Percentiles rank a stretch among this genome's conserved stretches.
Evolutionary conservation across 2,888 invertebrate genomes (phyloP).

Genomic region (Capitulum mitella): DNA sequence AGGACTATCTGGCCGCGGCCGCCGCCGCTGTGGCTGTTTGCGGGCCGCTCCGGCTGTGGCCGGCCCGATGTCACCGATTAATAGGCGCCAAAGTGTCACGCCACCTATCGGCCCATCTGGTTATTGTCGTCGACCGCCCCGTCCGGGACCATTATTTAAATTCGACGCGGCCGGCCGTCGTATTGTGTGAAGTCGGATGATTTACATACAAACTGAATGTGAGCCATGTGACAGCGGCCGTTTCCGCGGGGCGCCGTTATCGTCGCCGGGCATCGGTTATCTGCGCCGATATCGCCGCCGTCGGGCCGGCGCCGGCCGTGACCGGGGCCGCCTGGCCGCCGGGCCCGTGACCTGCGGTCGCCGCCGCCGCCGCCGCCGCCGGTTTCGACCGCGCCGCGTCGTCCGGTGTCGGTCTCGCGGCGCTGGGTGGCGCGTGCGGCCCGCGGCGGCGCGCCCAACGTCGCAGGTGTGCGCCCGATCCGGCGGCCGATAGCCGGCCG

Average conservation of each 20-base stretch:
- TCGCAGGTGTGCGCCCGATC: constrained; percentile 1
- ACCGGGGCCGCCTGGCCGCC: not conserved
- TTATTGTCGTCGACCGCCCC: constrained; percentile 14
- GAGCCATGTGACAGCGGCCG: constrained; percentile 15
- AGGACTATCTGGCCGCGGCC: not conserved
- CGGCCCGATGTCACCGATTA: not conserved
- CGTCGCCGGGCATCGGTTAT: not conserved
- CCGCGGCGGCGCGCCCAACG: not conserved
- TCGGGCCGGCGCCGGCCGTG: not conserved
- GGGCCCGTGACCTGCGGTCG: no score
- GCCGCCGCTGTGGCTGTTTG: not conserved
- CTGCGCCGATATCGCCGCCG: not conserved
- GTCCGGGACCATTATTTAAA: constrained; percentile 16
- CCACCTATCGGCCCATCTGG: not conserved
- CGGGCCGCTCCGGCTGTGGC: not conserved
- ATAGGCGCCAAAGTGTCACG: constrained; percentile 21
- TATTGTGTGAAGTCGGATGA: constrained; percentile 20
- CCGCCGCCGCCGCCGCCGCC: not conserved
- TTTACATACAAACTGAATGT: constrained; percentile 18
- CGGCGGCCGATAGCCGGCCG: not conserved
- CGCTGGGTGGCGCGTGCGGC: not conserved
- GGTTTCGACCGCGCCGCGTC: not conserved
- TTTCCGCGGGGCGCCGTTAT: constrained; percentile 20
- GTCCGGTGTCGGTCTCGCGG: not conserved
- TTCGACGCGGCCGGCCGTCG: not conserved